These are phyloP conservation scores for Unio delphinus DNA, from an alignment of 2,888 invertebrate genomes.

Conservation along the genomic window DNA sequence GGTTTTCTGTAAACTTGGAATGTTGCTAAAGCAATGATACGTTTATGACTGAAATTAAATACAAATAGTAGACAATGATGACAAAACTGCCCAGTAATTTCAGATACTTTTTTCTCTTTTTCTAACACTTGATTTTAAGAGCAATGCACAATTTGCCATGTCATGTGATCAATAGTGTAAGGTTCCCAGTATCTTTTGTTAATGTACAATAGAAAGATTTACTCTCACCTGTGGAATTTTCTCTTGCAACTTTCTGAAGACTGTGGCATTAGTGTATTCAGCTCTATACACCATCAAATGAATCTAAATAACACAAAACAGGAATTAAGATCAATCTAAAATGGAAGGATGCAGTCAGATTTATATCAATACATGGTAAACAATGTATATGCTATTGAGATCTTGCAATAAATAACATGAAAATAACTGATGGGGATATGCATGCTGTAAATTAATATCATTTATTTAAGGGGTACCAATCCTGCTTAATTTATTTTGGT, in stretches of 20 bases:
- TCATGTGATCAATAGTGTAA: not conserved
- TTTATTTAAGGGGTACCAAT: no score
- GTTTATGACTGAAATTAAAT: no score
- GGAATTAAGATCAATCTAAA: not conserved
- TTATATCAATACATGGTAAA: not conserved
- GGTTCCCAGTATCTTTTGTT: not conserved
- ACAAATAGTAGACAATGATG: no score
- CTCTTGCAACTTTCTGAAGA: constrained; percentile 42
- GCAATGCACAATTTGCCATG: no score
- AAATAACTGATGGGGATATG: not conserved
- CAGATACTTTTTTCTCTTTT: no score
- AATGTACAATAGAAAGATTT: not conserved
- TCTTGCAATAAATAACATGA: not conserved
- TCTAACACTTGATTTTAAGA: no score
- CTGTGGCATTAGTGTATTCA: constrained; percentile 49
- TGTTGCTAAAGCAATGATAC: no score
- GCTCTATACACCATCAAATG: constrained; percentile 49
- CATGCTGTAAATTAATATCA: no score
- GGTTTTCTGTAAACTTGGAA: no score
- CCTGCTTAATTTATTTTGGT: no score
- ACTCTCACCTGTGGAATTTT: constrained; percentile 45
- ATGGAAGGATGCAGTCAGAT: no score
- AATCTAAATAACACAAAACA: constrained; percentile 34
- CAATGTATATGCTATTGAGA: not conserved
- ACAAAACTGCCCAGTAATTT: no score